Percentiles rank a stretch among this genome's conserved stretches.
Conservation (phyloP, 2,113 vertebrate species). For the Bothrops jararaca region DNA sequence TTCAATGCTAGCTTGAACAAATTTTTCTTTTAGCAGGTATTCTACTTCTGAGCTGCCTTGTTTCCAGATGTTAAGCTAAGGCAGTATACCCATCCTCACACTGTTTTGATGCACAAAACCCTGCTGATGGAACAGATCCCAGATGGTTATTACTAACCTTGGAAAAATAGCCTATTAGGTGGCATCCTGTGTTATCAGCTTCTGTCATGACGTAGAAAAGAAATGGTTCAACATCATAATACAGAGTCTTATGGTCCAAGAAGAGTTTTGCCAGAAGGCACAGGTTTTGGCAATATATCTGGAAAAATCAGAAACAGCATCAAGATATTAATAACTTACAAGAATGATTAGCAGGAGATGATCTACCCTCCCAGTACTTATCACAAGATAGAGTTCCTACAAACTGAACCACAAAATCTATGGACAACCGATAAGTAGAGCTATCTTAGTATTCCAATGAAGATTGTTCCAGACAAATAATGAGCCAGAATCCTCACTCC, state of each 20-base stretch:
- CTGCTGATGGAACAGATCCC: neutral
- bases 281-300: conserved; percentile 99
- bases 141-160: conserved; percentile 75
- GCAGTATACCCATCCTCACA: neutral
- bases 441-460: neutral
- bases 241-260: conserved; percentile 97
- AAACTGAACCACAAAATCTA: neutral
- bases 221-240: conserved; percentile 97
- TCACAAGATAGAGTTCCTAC: neutral
- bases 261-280: conserved; percentile 98
- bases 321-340: neutral
- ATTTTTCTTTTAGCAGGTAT: neutral
- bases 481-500: too few species aligned
- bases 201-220: conserved; percentile 99
- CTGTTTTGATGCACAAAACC: neutral
- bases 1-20: neutral
- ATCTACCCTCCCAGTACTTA: neutral
- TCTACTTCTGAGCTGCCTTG: neutral
- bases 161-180: conserved; percentile 97
- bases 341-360: neutral
- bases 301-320: conserved; percentile 35
- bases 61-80: neutral
- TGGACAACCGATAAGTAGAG: neutral
- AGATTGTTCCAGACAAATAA: neutral
- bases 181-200: conserved; percentile 97